phyloP scores from a whole-genome alignment of 1,140 invertebrate species.

The Papilio glaucus region DNA sequence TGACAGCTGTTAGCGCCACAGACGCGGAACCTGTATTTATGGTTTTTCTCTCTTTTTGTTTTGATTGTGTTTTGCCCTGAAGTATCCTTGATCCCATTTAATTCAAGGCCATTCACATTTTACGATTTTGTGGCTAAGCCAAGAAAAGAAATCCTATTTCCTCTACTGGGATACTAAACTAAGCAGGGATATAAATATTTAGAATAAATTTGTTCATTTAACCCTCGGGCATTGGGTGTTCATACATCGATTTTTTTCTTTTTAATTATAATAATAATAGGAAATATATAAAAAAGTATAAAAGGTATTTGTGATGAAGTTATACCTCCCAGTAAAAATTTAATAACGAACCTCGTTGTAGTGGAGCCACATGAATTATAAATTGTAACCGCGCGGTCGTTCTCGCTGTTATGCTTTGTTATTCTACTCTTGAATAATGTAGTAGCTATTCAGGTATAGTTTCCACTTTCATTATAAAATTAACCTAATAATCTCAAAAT shows the following conservation, averaged over 20 bases:
- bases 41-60: conserved; percentile 11
- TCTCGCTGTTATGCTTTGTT: not conserved
- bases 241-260: not conserved
- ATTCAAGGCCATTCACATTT: not conserved
- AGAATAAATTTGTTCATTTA: too few species aligned
- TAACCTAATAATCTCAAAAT: not conserved
- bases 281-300: too few species aligned
- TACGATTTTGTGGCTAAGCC: too few species aligned
- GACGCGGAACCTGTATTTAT: conserved; percentile 25
- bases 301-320: too few species aligned
- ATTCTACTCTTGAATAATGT: not conserved
- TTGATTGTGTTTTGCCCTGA: not conserved
- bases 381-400: not conserved
- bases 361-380: conserved; percentile 9
- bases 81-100: not conserved
- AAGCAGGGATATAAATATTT: too few species aligned
- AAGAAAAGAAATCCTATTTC: too few species aligned
- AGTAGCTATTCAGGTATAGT: not conserved
- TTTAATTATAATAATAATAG: conserved; percentile 6
- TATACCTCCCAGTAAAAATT: not conserved
- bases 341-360: conserved; percentile 15
- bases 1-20: conserved; percentile 22
- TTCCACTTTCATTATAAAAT: conserved; percentile 10
- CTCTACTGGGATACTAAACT: too few species aligned
- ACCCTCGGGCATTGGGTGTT: not conserved